A percentile compares a stretch with the other conserved stretches of the same genome.
Conservation (phyloP, 1,140 invertebrate species). For the Phthorimaea operculella region DNA sequence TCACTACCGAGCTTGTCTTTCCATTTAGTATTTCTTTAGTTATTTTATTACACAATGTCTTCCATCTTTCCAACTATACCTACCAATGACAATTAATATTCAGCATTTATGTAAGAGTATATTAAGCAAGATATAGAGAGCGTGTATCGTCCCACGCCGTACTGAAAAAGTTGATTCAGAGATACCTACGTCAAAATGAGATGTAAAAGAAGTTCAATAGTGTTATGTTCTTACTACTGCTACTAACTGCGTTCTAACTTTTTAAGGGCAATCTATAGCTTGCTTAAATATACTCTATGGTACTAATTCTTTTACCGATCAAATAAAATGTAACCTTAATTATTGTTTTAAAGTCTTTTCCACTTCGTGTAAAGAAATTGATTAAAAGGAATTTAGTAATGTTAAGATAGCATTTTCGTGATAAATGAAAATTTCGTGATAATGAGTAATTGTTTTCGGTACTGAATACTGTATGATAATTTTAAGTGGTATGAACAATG, state of each 20-base stretch:
- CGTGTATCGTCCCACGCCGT: not conserved
- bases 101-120: no score
- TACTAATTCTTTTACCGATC: no score
- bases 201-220: no score
- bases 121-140: no score
- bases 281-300: no score
- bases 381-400: conserved; percentile 62
- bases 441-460: conserved; percentile 55
- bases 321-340: no score
- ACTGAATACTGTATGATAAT: conserved; percentile 57
- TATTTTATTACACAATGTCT: conserved; percentile 32
- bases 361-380: conserved; percentile 39
- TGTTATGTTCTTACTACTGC: no score
- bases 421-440: conserved; percentile 60
- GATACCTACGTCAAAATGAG: no score
- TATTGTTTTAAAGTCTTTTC: conserved; percentile 3
- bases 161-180: no score
- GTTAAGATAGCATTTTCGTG: conserved; percentile 63
- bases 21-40: conserved; percentile 24
- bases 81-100: not conserved
- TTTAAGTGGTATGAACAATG: conserved; percentile 62
- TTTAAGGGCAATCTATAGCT: no score
- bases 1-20: conserved; percentile 12
- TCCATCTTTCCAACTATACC: conserved; percentile 37
- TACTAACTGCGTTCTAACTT: no score